phyloP scores from a whole-genome alignment of 2,113 vertebrate genomes.

The Ctenodactylus gundi region DNA sequence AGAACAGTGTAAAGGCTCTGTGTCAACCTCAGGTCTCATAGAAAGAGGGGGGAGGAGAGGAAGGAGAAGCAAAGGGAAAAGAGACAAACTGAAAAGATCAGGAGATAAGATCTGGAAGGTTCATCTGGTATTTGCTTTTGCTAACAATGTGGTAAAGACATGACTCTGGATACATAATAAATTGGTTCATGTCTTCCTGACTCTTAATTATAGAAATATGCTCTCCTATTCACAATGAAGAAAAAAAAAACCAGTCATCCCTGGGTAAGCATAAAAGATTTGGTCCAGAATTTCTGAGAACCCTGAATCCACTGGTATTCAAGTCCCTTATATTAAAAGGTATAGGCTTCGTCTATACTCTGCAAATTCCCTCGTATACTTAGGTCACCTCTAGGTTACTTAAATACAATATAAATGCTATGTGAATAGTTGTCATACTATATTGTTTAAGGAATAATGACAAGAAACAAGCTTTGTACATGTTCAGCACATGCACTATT shows the following conservation, averaged over 20 bases:
- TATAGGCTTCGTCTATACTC: not conserved
- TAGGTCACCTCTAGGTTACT: not conserved
- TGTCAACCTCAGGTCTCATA: too few species aligned
- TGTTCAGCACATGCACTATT: not conserved
- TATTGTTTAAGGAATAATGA: not conserved
- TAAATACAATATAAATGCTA: not conserved
- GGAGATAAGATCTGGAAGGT: too few species aligned
- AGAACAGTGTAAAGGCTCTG: too few species aligned
- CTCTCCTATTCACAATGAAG: not conserved
- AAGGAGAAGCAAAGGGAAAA: too few species aligned
- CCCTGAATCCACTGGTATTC: not conserved
- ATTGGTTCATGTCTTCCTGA: not conserved
- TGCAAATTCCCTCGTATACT: not conserved
- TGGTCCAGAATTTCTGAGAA: not conserved
- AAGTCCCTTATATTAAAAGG: not conserved
- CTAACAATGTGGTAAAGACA: not conserved
- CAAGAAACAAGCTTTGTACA: not conserved
- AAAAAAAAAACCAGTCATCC: not conserved
- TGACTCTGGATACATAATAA: not conserved
- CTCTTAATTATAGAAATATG: not conserved
- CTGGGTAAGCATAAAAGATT: not conserved
- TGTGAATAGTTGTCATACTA: not conserved
- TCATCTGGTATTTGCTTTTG: not conserved
- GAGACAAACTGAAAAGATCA: too few species aligned
- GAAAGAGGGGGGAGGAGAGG: too few species aligned